Conservation (phyloP, 2,113 vertebrate species). For the Azemiops feae region DNA sequence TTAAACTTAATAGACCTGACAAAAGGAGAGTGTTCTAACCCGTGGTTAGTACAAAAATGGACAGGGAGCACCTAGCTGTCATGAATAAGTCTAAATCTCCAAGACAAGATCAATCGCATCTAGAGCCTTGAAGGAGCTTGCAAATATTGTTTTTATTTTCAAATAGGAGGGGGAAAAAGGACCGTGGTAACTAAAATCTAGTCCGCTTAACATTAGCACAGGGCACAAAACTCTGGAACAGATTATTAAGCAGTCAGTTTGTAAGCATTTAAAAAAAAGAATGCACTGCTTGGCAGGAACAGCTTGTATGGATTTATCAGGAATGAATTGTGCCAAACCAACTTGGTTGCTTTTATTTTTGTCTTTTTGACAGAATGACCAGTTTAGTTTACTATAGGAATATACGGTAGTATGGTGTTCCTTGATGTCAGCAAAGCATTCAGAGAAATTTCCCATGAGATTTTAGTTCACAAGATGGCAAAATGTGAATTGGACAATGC, state of each 20-base stretch:
- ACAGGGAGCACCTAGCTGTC: neutral
- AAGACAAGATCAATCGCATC: neutral
- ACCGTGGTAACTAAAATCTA: neutral
- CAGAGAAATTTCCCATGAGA: neutral
- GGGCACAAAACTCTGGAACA: neutral
- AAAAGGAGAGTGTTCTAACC: neutral
- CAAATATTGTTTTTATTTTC: neutral
- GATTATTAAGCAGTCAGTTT: neutral
- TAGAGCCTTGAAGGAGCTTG: neutral
- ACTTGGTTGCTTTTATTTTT: neutral
- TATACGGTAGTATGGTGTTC: neutral
- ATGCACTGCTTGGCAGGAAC: neutral
- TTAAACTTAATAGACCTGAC: neutral
- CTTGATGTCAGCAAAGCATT: neutral
- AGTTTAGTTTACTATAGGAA: neutral
- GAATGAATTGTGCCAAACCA: neutral
- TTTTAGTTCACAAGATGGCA: neutral
- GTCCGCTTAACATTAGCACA: neutral
- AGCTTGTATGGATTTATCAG: neutral
- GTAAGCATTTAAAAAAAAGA: neutral
- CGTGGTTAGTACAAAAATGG: neutral
- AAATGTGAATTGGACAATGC: neutral
- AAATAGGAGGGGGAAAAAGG: neutral
- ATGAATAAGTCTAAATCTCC: neutral
- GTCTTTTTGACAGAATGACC: neutral